phyloP scores from a whole-genome alignment of 92 coral and sea anemone genomes.

The Zoanthus sansibaricus region DNA sequence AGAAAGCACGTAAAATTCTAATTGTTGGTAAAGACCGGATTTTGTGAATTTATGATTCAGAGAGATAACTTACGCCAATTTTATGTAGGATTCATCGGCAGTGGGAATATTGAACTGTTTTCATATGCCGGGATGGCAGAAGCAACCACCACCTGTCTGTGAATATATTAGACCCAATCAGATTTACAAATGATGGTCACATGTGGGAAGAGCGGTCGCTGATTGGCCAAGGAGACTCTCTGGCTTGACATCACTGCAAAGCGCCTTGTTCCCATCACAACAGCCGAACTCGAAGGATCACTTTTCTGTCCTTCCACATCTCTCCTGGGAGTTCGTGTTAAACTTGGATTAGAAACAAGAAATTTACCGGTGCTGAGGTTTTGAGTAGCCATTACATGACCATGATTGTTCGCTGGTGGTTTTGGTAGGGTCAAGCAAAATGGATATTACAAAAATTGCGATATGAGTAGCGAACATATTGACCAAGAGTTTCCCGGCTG shows the following conservation, averaged over 20 bases:
- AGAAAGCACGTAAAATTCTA: conserved; percentile 2
- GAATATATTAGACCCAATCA: conserved; percentile 53
- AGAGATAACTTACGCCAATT: conserved; percentile 5
- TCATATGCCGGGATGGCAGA: conserved; percentile 41
- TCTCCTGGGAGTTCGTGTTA: conserved; percentile 7
- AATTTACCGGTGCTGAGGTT: conserved; percentile 42
- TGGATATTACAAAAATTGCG: conserved; percentile 4
- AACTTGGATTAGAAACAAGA: conserved; percentile 30
- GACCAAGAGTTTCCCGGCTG: conserved; percentile 37
- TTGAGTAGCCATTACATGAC: conserved; percentile 12
- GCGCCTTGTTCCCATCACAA: conserved; percentile 76
- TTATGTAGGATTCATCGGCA: conserved; percentile 1
- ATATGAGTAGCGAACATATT: conserved; percentile 16
- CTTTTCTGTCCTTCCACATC: conserved; percentile 36
- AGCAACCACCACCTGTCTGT: conserved; percentile 47
- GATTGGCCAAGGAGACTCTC: conserved; percentile 52
- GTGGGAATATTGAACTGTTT: conserved; percentile 34
- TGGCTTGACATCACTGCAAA: conserved; percentile 69
- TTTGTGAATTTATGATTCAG: conserved; percentile 18
- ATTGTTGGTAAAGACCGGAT: background rate
- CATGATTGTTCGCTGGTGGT: conserved; percentile 43
- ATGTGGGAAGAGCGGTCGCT: conserved; percentile 7
- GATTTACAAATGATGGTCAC: conserved; percentile 40
- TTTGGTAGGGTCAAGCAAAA: conserved; percentile 32
- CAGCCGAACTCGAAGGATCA: conserved; percentile 65